Evolutionary conservation across 1,140 invertebrate genomes (phyloP), one percentile per base, ranked within the genome.

Genomic region (Bombus consobrinus): DNA sequence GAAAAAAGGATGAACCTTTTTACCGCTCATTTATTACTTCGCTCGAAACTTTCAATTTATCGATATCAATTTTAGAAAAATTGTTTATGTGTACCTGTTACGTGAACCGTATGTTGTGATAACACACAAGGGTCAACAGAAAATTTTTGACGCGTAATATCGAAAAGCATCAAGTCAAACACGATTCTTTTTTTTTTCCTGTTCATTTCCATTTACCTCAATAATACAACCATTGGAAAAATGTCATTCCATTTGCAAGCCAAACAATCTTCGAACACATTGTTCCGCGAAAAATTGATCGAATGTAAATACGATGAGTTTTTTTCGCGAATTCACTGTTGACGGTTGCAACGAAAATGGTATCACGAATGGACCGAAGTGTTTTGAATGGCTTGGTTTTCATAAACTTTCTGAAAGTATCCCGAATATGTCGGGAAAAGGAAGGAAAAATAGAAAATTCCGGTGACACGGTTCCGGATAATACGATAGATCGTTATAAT

Each of bases 241-340:
- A n/a, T 41, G 75, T 59, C 57, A 22, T 41, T 64, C 62, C 57
- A 39, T 39, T 39, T 62, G 37, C 75, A 64, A 39, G 39, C 13
- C 57, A 41, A 62, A 77, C 57, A 62, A 62, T 77, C 32, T 62
- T 41, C 3, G 37, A 41, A 32, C 37, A 64, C 37, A 28, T 41
- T 77, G 28, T 62, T 77, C 22, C 3, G n/a, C 5, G 10, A 62
- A 62, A 85, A 72, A 72, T 80, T 62, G n/a, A 73, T 81, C 5
- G 10, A 53, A 72, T 62, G n/a, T 59, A 59, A 73, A 80, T 80
- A 53, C 34, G 34, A 57, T 5, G 32, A 12, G 32, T 2, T 2
- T 32, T 32, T 32, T 12, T 18, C 18, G 25, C 57, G 59, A 34
- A 41, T 43, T 34, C 15, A 10, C 62, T 2, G 47, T 22, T 6